Evolutionary conservation across 2,113 vertebrate species (phyloP).

Genomic region (Rhegmatorhina hoffmannsi): DNA sequence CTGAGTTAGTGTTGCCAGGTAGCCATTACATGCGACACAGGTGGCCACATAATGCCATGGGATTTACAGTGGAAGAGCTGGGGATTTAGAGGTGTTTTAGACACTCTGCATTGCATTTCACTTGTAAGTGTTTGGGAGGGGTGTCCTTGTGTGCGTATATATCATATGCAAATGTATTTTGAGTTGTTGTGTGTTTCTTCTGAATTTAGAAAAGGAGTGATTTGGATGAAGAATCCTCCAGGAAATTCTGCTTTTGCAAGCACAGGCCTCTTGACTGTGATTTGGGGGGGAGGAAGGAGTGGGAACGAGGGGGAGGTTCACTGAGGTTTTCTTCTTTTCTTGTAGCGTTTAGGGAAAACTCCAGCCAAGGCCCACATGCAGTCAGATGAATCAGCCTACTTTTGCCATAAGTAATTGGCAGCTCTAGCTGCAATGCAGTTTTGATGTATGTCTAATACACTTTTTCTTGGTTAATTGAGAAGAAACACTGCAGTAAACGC

Average conservation of each 20-base stretch:
- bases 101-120: background rate
- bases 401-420: conserved; percentile 53
- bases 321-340: conserved; percentile 48
- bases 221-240: conserved; percentile 19
- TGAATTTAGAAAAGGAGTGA: conserved; percentile 47
- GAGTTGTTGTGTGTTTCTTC: background rate
- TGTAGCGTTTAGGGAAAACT: conserved; percentile 48
- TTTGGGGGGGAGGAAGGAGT: conserved; percentile 26
- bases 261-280: background rate
- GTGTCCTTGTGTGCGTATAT: background rate
- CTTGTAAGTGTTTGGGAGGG: background rate
- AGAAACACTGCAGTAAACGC: conserved; percentile 3
- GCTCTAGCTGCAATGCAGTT: conserved; percentile 66
- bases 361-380: conserved; percentile 50
- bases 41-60: accelerated
- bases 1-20: background rate
- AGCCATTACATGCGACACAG: background rate
- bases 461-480: conserved; percentile 36
- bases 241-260: conserved; percentile 28
- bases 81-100: background rate
- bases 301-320: conserved; percentile 51
- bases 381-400: conserved; percentile 51
- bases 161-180: background rate
- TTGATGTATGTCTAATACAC: conserved; percentile 11
- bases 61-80: background rate